phyloP scores from a whole-genome alignment of 2,888 invertebrate species.

The Bombylius major region DNA sequence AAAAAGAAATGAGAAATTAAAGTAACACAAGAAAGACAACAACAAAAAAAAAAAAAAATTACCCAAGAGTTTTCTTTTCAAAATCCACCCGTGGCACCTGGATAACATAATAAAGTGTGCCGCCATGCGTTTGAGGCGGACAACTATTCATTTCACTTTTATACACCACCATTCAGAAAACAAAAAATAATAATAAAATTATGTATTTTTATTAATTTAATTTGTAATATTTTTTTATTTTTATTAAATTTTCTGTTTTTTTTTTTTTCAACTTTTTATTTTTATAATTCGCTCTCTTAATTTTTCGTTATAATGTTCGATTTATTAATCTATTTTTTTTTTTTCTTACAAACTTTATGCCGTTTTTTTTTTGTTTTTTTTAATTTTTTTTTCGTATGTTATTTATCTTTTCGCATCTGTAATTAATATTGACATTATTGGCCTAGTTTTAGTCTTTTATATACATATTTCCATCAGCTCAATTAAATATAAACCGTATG shows the following conservation, averaged over 20 bases:
- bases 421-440: too few relatives aligned
- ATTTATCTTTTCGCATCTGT: background rate
- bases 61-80: constrained; percentile 12
- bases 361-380: background rate
- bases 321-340: background rate
- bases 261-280: background rate
- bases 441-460: too few relatives aligned
- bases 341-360: background rate
- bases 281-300: background rate
- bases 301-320: background rate
- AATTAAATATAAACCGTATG: too few relatives aligned
- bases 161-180: background rate
- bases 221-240: background rate
- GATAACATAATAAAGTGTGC: constrained; percentile 56
- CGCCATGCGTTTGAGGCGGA: constrained; percentile 43
- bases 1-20: background rate
- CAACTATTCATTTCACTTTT: background rate
- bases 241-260: background rate
- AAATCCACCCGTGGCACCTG: constrained; percentile 39
- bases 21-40: background rate
- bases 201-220: background rate
- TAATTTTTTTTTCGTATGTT: background rate
- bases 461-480: too few relatives aligned
- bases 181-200: too few relatives aligned
- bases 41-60: background rate